Conservation (phyloP, 2,113 vertebrate genomes). For the Xiphorhynchus elegans region DNA sequence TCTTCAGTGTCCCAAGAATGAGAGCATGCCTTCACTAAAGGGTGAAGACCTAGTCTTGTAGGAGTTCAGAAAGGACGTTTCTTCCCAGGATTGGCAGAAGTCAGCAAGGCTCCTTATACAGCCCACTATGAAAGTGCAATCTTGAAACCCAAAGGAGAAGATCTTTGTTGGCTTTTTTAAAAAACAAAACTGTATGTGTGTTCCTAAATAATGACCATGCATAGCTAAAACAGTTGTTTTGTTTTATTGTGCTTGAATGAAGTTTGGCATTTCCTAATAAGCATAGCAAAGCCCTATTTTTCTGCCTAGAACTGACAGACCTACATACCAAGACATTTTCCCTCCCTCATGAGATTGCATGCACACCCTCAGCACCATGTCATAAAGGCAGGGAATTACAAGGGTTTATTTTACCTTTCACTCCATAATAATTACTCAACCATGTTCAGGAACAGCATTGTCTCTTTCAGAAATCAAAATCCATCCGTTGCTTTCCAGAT, state of each 20-base stretch:
- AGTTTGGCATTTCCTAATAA: background rate
- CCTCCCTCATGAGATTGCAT: background rate
- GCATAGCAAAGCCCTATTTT: background rate
- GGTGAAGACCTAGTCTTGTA: background rate
- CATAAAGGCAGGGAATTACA: background rate
- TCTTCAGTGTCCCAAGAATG: background rate
- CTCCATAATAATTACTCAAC: background rate
- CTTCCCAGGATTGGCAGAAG: background rate
- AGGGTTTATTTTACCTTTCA: slow-evolving; percentile 29
- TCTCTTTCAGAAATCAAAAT: slow-evolving; percentile 47
- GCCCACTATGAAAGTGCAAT: background rate
- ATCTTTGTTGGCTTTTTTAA: background rate
- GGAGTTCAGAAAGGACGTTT: background rate
- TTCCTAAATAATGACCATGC: background rate
- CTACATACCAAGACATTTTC: background rate
- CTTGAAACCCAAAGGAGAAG: background rate
- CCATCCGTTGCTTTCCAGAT: background rate
- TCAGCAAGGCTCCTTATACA: background rate
- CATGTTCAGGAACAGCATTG: slow-evolving; percentile 36
- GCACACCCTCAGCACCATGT: background rate
- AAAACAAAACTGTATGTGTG: background rate
- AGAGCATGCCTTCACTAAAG: background rate
- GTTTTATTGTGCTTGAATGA: background rate
- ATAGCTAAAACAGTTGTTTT: background rate
- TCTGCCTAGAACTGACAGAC: background rate